phyloP scores from a whole-genome alignment of 2,113 vertebrate species.

The Callospermophilus lateralis region DNA sequence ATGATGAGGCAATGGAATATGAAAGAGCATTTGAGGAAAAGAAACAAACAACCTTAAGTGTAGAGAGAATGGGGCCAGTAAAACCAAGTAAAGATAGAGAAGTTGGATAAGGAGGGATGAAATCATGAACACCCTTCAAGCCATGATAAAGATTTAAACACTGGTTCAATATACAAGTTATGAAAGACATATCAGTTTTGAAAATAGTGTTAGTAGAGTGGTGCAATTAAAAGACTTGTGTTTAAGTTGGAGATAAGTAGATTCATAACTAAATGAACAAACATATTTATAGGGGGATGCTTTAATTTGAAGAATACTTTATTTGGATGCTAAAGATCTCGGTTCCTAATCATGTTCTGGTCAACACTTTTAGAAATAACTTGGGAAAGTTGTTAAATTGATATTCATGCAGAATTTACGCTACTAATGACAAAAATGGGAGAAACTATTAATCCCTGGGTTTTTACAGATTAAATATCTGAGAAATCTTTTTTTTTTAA shows the following conservation, averaged over 20 bases:
- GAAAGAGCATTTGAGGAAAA: background rate
- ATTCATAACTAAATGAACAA: background rate
- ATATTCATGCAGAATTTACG: background rate
- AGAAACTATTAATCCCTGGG: background rate
- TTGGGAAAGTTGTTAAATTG: background rate
- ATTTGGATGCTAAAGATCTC: background rate
- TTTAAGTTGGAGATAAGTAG: background rate
- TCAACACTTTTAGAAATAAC: background rate
- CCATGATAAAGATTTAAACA: background rate
- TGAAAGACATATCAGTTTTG: background rate
- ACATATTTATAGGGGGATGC: background rate
- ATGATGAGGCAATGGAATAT: background rate
- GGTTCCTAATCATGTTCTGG: background rate
- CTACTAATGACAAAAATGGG: background rate
- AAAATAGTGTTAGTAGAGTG: background rate
- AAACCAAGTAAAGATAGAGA: background rate
- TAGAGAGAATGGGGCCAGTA: background rate
- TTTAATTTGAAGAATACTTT: background rate
- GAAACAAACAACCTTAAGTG: conserved; percentile 7
- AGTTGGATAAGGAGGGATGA: background rate
- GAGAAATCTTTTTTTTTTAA: conserved; percentile 23
- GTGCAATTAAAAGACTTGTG: background rate
- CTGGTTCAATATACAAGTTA: background rate
- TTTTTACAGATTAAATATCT: background rate
- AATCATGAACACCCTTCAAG: background rate